Evolutionary conservation across 2,113 vertebrate genomes (phyloP), one percentile per base, ranked within the genome.

Genomic region (Rhinogobius similis): DNA sequence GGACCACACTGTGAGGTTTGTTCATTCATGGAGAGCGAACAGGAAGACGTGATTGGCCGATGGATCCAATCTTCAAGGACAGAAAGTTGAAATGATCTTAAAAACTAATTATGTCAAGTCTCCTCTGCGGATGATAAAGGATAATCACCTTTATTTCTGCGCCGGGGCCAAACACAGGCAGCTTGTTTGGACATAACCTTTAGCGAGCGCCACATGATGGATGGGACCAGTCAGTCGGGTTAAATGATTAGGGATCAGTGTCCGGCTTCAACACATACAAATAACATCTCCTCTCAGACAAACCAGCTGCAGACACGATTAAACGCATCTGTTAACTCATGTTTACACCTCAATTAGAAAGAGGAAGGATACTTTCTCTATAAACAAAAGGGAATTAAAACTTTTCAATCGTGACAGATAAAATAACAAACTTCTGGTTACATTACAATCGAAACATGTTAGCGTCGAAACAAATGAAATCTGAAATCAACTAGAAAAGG

Each of bases 111-210:
- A 92, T 90, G 90, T 89, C 86, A 86, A 74, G 81, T 88, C 89
- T 92, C 83, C 84, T 90, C 87, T 90, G 82, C 82, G 91, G 89
- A 91, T 92, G 88, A 92, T 92, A 91, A 90, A 93, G 89, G 90
- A 92, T 92, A 93, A 93, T 93, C 92, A 91, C 87, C 92, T 92
- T 92, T 90, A 92, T 93, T 90, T 82, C 70, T 72, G 78, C 23
- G 63, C 88, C 80, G 70, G 76, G 77, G 87, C 82, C 77, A 67
- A 92, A 87, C 83, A 86, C 66, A 24, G 52, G 70, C 82, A 85
- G 82, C 87, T 5, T 75, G 76, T 83, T 86, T 74, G 80, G 62
- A 89, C 67, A 52, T 93, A 93, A 94, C 92, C 92, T 93, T 93
- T 93, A 92, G 86, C 73, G 73, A 91, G 90, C 71, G 61, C 50